phyloP scores from a whole-genome alignment of 2,797 vertebrate species.

The Tauraco hartlaubi region DNA sequence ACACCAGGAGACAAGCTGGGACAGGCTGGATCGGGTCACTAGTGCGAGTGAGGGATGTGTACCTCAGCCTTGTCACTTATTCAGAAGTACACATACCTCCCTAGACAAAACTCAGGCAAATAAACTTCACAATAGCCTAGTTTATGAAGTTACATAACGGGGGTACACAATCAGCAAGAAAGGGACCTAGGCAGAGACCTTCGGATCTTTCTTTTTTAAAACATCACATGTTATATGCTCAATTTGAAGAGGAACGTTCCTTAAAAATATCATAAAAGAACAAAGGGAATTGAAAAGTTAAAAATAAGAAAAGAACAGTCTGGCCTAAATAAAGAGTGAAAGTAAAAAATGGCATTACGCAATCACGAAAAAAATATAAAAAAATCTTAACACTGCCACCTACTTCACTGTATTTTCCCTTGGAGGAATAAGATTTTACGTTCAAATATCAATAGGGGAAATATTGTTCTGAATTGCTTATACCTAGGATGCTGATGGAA shows the following conservation, averaged over 20 bases:
- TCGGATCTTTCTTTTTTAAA: background rate
- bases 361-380: background rate
- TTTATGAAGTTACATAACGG: background rate
- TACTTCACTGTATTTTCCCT: background rate
- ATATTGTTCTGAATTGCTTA: background rate
- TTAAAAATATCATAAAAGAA: constrained; percentile 21
- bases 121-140: background rate
- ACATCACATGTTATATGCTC: background rate
- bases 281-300: constrained; percentile 49
- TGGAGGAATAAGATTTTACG: background rate
- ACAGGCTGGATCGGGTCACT: fast-evolving
- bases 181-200: background rate
- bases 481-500: background rate
- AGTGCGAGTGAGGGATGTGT: background rate
- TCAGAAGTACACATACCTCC: background rate
- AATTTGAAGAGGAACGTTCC: background rate
- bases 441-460: background rate
- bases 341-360: constrained; percentile 24
- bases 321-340: constrained; percentile 37
- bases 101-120: background rate
- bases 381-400: background rate
- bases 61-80: background rate
- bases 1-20: background rate
- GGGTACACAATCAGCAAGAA: background rate
- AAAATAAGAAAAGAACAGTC: constrained; percentile 45